These are phyloP conservation scores for Mantis religiosa DNA, from an alignment of 2,888 invertebrate genomes.

Conservation along the genomic window DNA sequence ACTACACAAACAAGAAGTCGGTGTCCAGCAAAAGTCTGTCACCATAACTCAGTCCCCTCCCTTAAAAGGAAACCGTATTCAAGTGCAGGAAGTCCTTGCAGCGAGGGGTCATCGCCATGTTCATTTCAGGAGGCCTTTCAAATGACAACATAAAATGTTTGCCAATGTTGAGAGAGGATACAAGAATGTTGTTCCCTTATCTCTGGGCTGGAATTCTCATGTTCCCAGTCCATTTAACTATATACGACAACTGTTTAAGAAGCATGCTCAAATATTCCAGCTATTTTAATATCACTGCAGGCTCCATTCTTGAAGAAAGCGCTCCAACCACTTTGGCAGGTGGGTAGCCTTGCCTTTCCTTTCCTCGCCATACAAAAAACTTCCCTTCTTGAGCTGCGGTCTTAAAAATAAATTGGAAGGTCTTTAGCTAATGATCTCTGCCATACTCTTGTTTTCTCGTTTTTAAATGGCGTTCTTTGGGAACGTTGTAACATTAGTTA, in stretches of 20 bases:
- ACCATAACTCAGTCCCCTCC: background rate
- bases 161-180: background rate
- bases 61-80: background rate
- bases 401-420: conserved; percentile 12
- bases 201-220: background rate
- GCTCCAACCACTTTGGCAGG: background rate
- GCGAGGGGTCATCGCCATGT: background rate
- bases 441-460: background rate
- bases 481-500: background rate
- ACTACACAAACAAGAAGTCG: too few relatives aligned
- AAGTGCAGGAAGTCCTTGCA: background rate
- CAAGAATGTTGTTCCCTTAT: conserved; percentile 12
- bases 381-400: background rate
- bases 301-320: background rate
- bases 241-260: conserved; percentile 13
- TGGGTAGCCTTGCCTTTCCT: background rate
- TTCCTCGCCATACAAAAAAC: background rate
- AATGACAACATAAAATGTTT: background rate
- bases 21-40: background rate
- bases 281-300: conserved; percentile 1
- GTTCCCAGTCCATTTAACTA: conserved; percentile 1
- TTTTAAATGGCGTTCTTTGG: background rate
- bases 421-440: conserved; percentile 9
- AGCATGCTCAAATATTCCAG: conserved; percentile 9
- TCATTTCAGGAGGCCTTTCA: background rate